Conservation (phyloP, 2,888 invertebrate genomes). For the Nemapogon koenigi region DNA sequence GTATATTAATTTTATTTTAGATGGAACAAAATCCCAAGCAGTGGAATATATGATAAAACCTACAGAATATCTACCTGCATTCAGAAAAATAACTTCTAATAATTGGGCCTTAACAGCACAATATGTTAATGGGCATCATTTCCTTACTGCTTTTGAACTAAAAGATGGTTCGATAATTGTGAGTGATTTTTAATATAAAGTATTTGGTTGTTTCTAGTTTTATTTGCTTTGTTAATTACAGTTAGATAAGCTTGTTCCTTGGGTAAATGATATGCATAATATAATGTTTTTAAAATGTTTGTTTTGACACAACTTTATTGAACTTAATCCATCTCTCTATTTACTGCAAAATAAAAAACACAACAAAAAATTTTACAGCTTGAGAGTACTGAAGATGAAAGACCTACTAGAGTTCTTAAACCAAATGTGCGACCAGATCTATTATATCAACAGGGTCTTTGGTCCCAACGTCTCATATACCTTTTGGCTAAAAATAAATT, state of each 20-base stretch:
- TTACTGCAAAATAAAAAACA: no score
- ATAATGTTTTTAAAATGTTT: no score
- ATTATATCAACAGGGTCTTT: constrained; percentile 42
- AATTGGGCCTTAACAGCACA: constrained; percentile 56
- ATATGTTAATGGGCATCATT: constrained; percentile 57
- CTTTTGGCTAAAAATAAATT: constrained; percentile 44
- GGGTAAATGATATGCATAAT: not conserved
- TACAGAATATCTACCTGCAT: constrained; percentile 43
- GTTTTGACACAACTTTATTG: no score
- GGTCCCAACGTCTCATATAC: constrained; percentile 52
- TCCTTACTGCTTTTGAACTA: constrained; percentile 52
- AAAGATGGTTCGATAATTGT: constrained; percentile 56
- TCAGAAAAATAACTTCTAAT: constrained; percentile 46
- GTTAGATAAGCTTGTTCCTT: not conserved
- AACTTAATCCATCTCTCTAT: no score
- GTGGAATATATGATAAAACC: constrained; percentile 51
- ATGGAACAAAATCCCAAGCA: constrained; percentile 43
- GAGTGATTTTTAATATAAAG: constrained; percentile 22
- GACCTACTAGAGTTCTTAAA: constrained; percentile 41
- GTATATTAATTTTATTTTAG: constrained; percentile 28
- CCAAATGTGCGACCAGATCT: constrained; percentile 46
- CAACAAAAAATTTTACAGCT: constrained; percentile 27
- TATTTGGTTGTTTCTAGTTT: not conserved
- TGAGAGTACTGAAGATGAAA: constrained; percentile 52
- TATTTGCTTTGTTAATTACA: not conserved